These are phyloP conservation scores for Mactromeris polynyma DNA, from an alignment of 2,888 invertebrate genomes.

Conservation along the genomic window DNA sequence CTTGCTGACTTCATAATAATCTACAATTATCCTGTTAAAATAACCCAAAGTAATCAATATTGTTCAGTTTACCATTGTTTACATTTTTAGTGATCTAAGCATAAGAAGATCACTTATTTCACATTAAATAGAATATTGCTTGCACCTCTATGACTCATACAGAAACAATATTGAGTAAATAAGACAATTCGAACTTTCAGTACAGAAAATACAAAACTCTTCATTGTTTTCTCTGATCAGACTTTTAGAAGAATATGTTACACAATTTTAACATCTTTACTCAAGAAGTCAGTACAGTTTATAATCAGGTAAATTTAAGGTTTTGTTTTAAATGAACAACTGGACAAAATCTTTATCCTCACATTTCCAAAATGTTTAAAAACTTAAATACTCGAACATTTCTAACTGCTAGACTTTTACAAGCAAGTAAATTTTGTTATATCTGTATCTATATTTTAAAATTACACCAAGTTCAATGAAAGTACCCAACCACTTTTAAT, in stretches of 20 bases:
- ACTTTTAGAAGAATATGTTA: neutral
- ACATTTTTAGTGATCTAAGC: neutral
- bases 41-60: slow-evolving; percentile 43
- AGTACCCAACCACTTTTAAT: neutral
- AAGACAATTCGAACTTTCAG: slow-evolving; percentile 9
- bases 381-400: neutral
- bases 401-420: neutral
- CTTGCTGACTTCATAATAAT: slow-evolving; percentile 54
- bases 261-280: no score
- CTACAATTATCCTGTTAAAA: slow-evolving; percentile 56
- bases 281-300: no score
- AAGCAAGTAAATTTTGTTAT: neutral
- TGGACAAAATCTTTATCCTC: neutral
- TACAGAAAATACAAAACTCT: neutral
- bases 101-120: neutral
- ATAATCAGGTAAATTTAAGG: neutral
- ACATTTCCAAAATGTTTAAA: neutral
- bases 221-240: neutral
- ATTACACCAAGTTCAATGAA: neutral
- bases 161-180: neutral
- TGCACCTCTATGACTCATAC: neutral
- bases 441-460: neutral
- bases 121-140: neutral
- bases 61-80: slow-evolving; percentile 12
- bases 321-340: neutral